Evolutionary conservation across 2,113 vertebrate species (phyloP), one percentile per base, ranked within the genome.

Genomic region (Misgurnus mizolepis): DNA sequence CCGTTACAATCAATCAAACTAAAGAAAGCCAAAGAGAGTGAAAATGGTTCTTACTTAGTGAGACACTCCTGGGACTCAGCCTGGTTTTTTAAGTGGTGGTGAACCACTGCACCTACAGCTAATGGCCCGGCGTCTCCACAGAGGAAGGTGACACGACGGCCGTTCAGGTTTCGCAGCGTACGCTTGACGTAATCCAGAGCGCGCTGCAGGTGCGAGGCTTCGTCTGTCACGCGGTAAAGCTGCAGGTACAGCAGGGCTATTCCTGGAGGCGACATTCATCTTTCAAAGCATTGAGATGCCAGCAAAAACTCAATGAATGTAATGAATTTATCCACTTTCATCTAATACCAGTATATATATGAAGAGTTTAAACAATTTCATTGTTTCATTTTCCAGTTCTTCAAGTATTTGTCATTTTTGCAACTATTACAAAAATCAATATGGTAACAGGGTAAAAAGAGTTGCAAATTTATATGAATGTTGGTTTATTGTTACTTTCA

Each of bases 51-150:
- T n/a, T 89, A 98, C 98, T 90, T 97, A 69, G 92, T 86, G 76
- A 99, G 76, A 70, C 96, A 98, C 39, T 98, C 96, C 80, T 94
- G 93, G 80, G 94, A 94, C 82, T 99, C 97, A 2, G 78, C 84
- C 4, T 92, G 81, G 3, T 95, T 98, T 9, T 91, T 92, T 82
- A 98, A 91, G 58, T 91, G 95, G 83, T 99, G 96, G 86, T 99
- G 94, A 8, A 97, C 94, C 64, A 98, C 97, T 0, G 96, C 96
- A 0, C 92, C 96, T 10, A 99, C 97, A 0, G 98, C 97, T 8
- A 99, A 89, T 0, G 98, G 98, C 17, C 97, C 98, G 0, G 96
- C 96, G 4, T 99, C 98, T 0, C 97, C 98, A 17, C 98, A 99
- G 39, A 99, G 94, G 87, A 99, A 99, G 0, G 95, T 96, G 50